Percentiles rank a stretch among this genome's conserved stretches.
Evolutionary conservation across 1,140 invertebrate species (phyloP).

Genomic region (Steinernema feltiae): DNA sequence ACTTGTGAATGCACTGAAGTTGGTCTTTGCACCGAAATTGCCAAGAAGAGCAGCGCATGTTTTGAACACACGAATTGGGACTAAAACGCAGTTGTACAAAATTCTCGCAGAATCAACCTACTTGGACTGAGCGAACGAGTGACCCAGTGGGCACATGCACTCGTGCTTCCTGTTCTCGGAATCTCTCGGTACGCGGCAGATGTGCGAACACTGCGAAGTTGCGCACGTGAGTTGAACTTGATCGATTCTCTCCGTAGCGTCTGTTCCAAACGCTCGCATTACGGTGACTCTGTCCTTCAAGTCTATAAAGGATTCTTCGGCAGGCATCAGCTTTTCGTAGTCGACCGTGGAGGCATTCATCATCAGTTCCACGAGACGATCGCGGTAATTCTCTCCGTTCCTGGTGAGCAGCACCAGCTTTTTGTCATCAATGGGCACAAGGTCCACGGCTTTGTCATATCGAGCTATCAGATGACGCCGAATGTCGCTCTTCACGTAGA

Average conservation of each 20-base stretch:
- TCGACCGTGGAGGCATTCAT: background rate
- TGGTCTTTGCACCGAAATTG: slow-evolving; percentile 6
- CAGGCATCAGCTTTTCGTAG: background rate
- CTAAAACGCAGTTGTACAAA: background rate
- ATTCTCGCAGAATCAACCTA: background rate
- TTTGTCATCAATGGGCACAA: background rate
- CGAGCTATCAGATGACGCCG: background rate
- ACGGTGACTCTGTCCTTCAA: background rate
- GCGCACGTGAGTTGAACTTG: background rate
- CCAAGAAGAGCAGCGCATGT: background rate
- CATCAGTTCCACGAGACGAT: background rate
- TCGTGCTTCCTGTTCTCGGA: background rate
- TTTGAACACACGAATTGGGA: background rate
- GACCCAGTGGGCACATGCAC: slow-evolving; percentile 6
- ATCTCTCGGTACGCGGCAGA: background rate
- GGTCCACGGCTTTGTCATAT: background rate
- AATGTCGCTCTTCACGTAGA: background rate
- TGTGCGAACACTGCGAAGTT: background rate
- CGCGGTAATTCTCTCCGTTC: background rate
- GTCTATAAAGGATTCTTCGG: background rate
- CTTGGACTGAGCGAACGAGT: background rate
- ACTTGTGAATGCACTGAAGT: background rate
- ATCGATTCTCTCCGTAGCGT: background rate
- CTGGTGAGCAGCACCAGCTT: background rate
- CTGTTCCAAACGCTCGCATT: background rate